Conservation (phyloP, 2,797 vertebrate species). For the Ptychobarbus kaznakovi region DNA sequence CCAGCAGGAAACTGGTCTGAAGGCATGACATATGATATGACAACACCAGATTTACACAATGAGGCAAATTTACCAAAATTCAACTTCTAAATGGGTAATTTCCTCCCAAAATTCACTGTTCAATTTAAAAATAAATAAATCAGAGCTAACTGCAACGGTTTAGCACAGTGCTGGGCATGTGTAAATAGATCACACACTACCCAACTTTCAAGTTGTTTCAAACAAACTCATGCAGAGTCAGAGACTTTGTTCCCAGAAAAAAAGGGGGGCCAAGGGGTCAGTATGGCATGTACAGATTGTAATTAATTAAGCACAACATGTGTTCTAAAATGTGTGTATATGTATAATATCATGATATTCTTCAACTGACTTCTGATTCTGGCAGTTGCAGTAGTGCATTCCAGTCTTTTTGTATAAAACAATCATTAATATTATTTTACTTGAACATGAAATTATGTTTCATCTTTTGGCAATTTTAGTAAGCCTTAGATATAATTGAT, state of each 20-base stretch:
- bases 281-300: background rate
- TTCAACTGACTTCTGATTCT: no score
- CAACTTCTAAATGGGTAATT: background rate
- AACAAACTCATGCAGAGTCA: background rate
- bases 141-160: background rate
- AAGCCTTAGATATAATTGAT: background rate
- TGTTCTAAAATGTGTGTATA: no score
- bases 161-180: background rate
- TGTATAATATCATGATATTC: no score
- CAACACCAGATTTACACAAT: slow-evolving; percentile 4
- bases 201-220: background rate
- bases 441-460: background rate
- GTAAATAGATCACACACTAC: background rate
- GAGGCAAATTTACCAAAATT: background rate
- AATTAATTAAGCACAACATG: no score
- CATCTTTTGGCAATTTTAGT: background rate
- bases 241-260: background rate
- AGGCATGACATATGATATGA: background rate
- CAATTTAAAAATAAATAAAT: background rate
- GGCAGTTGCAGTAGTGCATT: background rate
- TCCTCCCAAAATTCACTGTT: background rate
- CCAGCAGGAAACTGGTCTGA: slow-evolving; percentile 18
- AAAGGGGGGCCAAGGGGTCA: background rate
- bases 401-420: background rate
- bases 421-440: background rate